Conservation (phyloP, 2,113 vertebrate genomes). For the Forbesichthys agassizii region DNA sequence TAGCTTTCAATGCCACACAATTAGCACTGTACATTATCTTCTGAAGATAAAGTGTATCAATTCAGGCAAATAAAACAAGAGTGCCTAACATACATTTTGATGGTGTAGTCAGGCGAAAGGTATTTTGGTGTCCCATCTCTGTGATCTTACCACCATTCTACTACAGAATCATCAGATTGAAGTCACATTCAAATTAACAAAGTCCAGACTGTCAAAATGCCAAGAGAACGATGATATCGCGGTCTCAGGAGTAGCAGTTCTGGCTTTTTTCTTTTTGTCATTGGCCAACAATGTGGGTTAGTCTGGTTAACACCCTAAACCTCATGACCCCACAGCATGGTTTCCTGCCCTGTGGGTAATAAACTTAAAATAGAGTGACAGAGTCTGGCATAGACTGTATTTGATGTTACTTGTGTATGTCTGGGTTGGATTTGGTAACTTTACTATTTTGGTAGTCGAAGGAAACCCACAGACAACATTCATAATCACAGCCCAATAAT, state of each 20-base stretch:
- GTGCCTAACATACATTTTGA: conserved; percentile 27
- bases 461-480: conserved; percentile 16
- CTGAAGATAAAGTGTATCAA: too few relatives aligned
- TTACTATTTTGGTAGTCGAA: too few relatives aligned
- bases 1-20: conserved; percentile 47
- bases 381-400: conserved; percentile 17
- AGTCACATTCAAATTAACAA: conserved; percentile 35
- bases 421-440: too few relatives aligned
- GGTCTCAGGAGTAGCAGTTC: conserved; percentile 54
- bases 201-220: conserved; percentile 37
- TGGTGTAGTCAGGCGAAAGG: conserved; percentile 60
- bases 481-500: not conserved
- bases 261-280: conserved; percentile 68
- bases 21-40: too few relatives aligned
- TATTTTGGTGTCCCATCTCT: conserved; percentile 52
- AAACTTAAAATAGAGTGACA: conserved; percentile 24
- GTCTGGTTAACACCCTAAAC: conserved; percentile 79
- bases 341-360: conserved; percentile 61
- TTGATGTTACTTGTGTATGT: conserved; percentile 1
- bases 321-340: conserved; percentile 58
- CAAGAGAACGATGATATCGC: conserved; percentile 51
- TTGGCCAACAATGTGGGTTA: conserved; percentile 79
- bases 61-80: too few relatives aligned
- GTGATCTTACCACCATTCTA: not conserved
- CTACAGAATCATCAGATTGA: not conserved